phyloP scores from a whole-genome alignment of 2,797 vertebrate species.

The Falco concolor region DNA sequence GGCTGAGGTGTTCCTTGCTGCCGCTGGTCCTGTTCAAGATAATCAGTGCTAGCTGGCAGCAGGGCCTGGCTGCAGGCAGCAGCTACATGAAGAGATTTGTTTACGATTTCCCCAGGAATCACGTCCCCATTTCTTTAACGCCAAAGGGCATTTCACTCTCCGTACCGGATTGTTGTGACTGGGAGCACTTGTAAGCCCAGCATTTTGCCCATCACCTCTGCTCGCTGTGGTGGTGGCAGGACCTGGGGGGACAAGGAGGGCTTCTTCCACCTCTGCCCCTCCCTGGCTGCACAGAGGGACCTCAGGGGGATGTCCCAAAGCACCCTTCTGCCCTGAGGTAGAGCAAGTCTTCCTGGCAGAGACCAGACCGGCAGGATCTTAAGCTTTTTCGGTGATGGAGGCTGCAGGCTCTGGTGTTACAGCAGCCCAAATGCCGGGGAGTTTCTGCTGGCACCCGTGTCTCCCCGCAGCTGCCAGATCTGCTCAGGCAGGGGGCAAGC shows the following conservation, averaged over 20 bases:
- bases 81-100: not conserved
- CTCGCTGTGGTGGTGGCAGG: not conserved
- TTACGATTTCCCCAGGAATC: not conserved
- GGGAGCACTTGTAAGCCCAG: not conserved
- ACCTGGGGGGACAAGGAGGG: not conserved
- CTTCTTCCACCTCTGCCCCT: not conserved
- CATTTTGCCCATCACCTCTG: not conserved
- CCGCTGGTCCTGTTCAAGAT: not conserved
- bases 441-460: not conserved
- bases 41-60: not conserved
- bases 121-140: not conserved
- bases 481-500: not conserved
- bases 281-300: not conserved
- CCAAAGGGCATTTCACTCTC: not conserved
- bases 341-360: not conserved
- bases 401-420: not conserved
- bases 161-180: not conserved
- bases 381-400: not conserved
- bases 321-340: not conserved
- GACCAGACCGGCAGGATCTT: not conserved
- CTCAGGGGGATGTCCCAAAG: not conserved
- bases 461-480: not conserved
- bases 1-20: constrained; percentile 26
- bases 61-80: not conserved
- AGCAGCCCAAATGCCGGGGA: rapidly evolving